Conservation (phyloP, 30 jellyfish, hydroid and myxozoan species). For the Rhopilema esculentum region DNA sequence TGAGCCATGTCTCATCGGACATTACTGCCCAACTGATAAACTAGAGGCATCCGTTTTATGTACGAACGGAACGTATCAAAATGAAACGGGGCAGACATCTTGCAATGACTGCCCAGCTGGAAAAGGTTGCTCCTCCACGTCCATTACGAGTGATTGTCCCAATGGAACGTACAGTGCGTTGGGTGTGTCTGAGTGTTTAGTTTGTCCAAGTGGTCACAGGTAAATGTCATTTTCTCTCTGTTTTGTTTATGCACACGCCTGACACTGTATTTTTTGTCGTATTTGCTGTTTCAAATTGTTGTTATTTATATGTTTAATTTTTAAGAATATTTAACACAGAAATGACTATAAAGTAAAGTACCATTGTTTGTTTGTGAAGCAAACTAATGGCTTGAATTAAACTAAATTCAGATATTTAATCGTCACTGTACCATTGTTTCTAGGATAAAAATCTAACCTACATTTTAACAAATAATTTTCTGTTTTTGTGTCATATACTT, state of each 20-base stretch:
- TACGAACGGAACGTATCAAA: conserved; percentile 65
- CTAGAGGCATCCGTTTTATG: conserved; percentile 52
- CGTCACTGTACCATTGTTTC: too few species aligned
- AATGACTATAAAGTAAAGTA: too few species aligned
- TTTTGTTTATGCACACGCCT: conserved; percentile 50
- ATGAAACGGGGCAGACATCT: conserved; percentile 54
- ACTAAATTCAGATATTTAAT: too few species aligned
- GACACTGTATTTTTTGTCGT: background rate
- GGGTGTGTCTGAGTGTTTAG: conserved; percentile 61
- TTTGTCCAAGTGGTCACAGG: conserved; percentile 62
- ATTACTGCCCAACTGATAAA: conserved; percentile 51
- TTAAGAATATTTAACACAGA: too few species aligned
- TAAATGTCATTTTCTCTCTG: background rate
- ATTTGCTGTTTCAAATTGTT: background rate
- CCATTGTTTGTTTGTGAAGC: too few species aligned
- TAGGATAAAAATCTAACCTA: too few species aligned
- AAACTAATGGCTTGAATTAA: too few species aligned
- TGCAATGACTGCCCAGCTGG: conserved; percentile 74
- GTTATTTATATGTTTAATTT: background rate
- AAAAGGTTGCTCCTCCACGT: conserved; percentile 31
- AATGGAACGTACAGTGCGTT: conserved; percentile 72
- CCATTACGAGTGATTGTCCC: conserved; percentile 59
- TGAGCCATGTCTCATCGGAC: conserved; percentile 81
- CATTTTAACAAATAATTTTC: too few species aligned
- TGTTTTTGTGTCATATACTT: too few species aligned